Percentiles rank a stretch among this genome's conserved stretches.
phyloP scores from a whole-genome alignment of 2,113 vertebrate genomes.

The Triplophysa siluroides region DNA sequence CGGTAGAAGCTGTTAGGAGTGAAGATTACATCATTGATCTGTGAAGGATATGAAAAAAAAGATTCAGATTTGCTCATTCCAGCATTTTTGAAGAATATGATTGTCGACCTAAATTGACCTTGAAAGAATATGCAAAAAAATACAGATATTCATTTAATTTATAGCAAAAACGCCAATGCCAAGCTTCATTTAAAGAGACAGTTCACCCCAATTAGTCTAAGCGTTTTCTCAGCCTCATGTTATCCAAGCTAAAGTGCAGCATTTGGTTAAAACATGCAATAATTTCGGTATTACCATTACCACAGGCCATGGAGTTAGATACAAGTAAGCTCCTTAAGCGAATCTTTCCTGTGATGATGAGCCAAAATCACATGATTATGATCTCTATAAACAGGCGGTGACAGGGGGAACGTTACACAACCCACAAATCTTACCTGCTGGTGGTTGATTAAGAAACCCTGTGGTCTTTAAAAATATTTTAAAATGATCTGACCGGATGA shows the following conservation, averaged over 20 bases:
- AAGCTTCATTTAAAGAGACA: too few relatives aligned
- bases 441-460: neutral
- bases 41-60: slow-evolving; percentile 2
- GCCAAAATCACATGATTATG: slow-evolving; percentile 36
- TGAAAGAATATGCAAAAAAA: neutral
- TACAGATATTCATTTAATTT: neutral
- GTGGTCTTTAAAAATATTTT: neutral
- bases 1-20: neutral
- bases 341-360: neutral
- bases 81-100: neutral
- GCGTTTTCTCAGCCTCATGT: too few relatives aligned
- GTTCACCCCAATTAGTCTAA: too few relatives aligned
- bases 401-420: slow-evolving; percentile 22
- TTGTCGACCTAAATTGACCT: neutral
- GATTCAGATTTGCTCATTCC: slow-evolving; percentile 5
- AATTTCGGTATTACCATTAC: too few relatives aligned
- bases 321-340: slow-evolving; percentile 6
- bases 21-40: slow-evolving; percentile 30
- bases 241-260: too few relatives aligned
- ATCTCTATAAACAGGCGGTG: slow-evolving; percentile 35
- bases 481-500: neutral
- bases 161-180: too few relatives aligned
- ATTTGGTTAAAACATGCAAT: too few relatives aligned
- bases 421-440: slow-evolving; percentile 10
- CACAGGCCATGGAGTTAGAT: neutral